phyloP scores from a whole-genome alignment of 2,888 invertebrate genomes.

The Machimus atricapillus region DNA sequence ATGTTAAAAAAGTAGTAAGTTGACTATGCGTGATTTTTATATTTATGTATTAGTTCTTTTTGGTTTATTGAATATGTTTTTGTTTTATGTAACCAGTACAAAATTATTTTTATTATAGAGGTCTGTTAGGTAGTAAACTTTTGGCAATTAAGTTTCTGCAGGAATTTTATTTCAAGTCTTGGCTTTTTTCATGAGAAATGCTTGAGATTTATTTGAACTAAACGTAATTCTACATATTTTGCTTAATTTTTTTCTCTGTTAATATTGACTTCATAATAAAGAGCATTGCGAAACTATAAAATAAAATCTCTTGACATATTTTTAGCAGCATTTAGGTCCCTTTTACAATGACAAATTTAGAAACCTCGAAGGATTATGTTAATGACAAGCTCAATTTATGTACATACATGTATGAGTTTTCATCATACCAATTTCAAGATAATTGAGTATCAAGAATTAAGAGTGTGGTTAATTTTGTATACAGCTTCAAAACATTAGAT shows the following conservation, averaged over 20 bases:
- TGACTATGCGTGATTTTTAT: not conserved
- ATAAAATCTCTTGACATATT: not conserved
- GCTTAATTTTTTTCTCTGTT: not conserved
- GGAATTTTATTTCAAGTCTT: not conserved
- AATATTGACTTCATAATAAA: not conserved
- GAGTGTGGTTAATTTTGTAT: no score
- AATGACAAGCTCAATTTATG: no score
- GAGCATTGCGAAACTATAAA: not conserved
- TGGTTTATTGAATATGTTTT: not conserved
- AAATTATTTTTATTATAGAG: not conserved
- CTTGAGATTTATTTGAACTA: not conserved
- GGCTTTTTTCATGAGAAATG: not conserved
- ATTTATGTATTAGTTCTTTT: not conserved
- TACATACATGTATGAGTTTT: no score
- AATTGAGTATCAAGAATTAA: no score
- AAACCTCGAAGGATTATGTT: no score
- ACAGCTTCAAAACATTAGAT: no score
- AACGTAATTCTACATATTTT: not conserved
- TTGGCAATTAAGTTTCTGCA: constrained; percentile 16
- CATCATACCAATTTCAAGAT: no score
- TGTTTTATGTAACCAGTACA: constrained; percentile 9
- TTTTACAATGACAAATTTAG: no score
- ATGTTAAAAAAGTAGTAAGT: constrained; percentile 4
- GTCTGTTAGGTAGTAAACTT: not conserved
- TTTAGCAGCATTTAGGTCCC: no score